Evolutionary conservation across 2,888 invertebrate genomes (phyloP), one percentile per base, ranked within the genome.

Genomic region (Sarcophaga rosellei): DNA sequence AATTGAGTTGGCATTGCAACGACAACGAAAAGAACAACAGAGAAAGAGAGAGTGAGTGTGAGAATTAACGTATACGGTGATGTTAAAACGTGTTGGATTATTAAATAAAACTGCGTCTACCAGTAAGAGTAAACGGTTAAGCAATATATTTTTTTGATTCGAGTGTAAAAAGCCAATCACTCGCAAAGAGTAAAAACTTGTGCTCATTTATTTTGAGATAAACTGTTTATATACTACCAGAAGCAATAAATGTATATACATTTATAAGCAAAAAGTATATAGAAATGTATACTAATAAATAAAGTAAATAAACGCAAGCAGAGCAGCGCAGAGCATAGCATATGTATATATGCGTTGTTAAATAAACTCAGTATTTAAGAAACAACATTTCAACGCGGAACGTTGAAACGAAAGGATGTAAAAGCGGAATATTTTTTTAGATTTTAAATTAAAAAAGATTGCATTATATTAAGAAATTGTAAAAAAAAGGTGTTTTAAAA

Each of bases 301-400:
- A 88, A 85, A 53, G 17, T 53, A 53, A 53, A 35, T 35, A 35
- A 53, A 53, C 5, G 53, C 17, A 17, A 53, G 53, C 53, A 53
- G 15, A 15, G 15, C 10, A 8, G 8, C 8, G 15, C 1, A 0
- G 1, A 53, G 53, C 53, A 17, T 17, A 80, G 70, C 63, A 78
- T 77, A 74, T 73, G 65, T 69, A 63, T 53, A 47, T 59, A 78
- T 65, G n/a, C n/a, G 45, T 20, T 20, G 61, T 66, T 68, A 57
- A 77, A 68, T 70, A 23, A 76, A 70, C 77, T 72, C 65, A 81
- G 75, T 69, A 74, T 23, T 53, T 45, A 44, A 35, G 35, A 63
- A 76, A 65, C 87, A 80, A 8, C 20, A 89, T 87, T 89, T 88
- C 85, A 86, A 88, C 84, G 80, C 88, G 88, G 72, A 74, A 82